Conservation (phyloP, 2,888 invertebrate species). For the Hydraecia micacea region DNA sequence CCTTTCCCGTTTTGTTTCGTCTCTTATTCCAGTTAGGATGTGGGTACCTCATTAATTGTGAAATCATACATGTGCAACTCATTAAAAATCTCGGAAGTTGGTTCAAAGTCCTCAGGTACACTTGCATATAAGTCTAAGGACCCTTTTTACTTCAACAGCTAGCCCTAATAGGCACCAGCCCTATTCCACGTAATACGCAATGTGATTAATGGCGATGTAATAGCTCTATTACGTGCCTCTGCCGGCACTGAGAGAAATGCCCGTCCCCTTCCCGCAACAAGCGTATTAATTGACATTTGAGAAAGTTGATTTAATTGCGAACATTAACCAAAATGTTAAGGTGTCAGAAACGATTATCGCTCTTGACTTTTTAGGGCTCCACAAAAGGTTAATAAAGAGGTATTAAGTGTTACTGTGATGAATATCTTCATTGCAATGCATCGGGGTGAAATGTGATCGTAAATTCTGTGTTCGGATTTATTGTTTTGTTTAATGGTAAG, state of each 20-base stretch:
- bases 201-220: constrained; percentile 73
- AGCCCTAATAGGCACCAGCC: constrained; percentile 44
- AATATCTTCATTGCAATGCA: constrained; percentile 63
- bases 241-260: constrained; percentile 51
- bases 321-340: constrained; percentile 69
- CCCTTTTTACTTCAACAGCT: constrained; percentile 27
- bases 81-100: constrained; percentile 26
- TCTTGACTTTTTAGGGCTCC: constrained; percentile 55
- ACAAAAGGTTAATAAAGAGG: constrained; percentile 63
- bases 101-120: constrained; percentile 18
- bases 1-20: neutral
- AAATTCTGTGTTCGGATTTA: constrained; percentile 50
- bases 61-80: constrained; percentile 5
- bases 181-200: constrained; percentile 63
- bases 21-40: neutral
- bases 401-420: constrained; percentile 55
- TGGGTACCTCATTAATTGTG: neutral
- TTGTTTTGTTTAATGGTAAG: constrained; percentile 60
- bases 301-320: constrained; percentile 69
- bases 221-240: constrained; percentile 70
- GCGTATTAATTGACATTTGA: constrained; percentile 68
- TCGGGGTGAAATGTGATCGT: constrained; percentile 51
- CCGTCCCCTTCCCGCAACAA: constrained; percentile 49
- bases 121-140: constrained; percentile 26
- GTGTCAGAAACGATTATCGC: constrained; percentile 59